phyloP scores from a whole-genome alignment of 2,113 vertebrate species.

The Terrapene triunguis region DNA sequence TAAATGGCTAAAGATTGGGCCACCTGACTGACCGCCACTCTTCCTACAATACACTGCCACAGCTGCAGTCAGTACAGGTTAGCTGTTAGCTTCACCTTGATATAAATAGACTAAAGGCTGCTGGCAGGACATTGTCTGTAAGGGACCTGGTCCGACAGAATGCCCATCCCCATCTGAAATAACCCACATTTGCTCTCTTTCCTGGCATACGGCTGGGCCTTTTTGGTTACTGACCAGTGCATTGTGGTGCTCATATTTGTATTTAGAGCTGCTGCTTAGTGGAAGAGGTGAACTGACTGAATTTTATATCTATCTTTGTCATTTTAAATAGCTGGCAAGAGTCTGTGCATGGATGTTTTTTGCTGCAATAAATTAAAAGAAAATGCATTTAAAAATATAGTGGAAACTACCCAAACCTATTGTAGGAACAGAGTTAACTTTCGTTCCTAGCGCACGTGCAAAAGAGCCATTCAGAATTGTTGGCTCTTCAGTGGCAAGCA shows the following conservation, averaged over 20 bases:
- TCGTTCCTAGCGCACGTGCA: accelerated
- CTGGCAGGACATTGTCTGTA: background rate
- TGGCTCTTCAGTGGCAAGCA: background rate
- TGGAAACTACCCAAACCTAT: background rate
- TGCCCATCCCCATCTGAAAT: background rate
- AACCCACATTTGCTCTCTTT: background rate
- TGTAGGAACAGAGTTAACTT: background rate
- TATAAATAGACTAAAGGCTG: background rate
- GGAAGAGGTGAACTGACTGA: background rate
- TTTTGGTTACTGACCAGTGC: background rate
- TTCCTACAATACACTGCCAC: background rate
- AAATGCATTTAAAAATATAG: background rate
- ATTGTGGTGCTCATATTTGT: background rate
- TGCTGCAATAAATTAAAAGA: background rate
- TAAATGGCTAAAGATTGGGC: background rate
- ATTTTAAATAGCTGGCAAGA: background rate
- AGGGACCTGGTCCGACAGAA: background rate
- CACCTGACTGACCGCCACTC: background rate
- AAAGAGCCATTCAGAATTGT: background rate
- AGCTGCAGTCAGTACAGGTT: background rate
- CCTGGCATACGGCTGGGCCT: accelerated
- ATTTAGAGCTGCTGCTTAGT: background rate
- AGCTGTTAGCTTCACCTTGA: background rate
- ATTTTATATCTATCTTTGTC: background rate
- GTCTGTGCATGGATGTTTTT: background rate